Evolutionary conservation across 2,113 vertebrate species (phyloP).

Genomic region (Oceanites oceanicus): DNA sequence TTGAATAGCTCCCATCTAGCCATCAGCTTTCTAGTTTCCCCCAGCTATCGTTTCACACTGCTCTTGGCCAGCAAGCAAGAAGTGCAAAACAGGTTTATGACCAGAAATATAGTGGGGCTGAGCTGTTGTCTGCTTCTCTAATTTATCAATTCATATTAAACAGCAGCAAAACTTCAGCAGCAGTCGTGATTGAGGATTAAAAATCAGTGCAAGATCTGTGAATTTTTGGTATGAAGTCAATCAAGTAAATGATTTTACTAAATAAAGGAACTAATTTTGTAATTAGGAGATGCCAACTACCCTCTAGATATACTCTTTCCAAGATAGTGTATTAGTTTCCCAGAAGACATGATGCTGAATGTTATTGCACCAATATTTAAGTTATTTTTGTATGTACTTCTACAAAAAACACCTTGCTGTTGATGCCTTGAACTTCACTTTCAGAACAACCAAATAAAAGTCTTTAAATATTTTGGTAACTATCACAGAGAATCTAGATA

Average conservation of each 20-base stretch:
- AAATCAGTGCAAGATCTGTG: background rate
- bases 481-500: background rate
- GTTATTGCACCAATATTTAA: background rate
- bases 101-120: background rate
- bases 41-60: background rate
- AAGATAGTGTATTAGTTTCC: background rate
- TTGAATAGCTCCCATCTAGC: background rate
- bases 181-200: background rate
- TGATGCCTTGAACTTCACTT: background rate
- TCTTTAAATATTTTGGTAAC: background rate
- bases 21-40: background rate
- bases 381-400: background rate
- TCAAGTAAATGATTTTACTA: background rate
- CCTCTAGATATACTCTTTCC: background rate
- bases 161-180: background rate
- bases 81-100: background rate
- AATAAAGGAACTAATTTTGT: background rate
- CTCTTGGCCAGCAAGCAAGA: background rate
- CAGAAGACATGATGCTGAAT: background rate
- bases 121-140: background rate
- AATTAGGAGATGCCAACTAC: background rate
- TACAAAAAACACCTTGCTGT: background rate
- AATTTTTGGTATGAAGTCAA: background rate
- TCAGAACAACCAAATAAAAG: background rate
- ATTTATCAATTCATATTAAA: background rate